A percentile compares a stretch with the other conserved stretches of the same genome.
These are phyloP conservation scores for Stichodactyla helianthus DNA, from an alignment of 64 coral and sea anemone species.

Conservation along the genomic window DNA sequence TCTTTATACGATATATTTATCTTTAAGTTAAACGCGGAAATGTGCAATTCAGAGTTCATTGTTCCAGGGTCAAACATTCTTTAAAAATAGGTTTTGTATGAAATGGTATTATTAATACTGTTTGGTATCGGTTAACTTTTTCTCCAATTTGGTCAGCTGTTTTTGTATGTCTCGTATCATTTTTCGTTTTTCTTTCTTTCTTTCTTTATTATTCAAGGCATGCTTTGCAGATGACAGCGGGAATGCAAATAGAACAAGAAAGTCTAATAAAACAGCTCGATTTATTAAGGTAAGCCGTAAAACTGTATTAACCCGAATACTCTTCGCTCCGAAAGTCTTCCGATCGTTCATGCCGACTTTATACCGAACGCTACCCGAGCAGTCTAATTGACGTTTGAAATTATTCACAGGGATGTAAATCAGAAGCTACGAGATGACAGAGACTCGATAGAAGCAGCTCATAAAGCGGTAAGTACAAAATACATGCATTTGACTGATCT, in stretches of 20 bases:
- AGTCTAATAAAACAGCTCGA: slow-evolving; percentile 95
- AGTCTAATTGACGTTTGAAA: neutral
- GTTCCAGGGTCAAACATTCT: too few species aligned
- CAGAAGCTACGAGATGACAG: slow-evolving; percentile 95
- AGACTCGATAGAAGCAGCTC: slow-evolving; percentile 89
- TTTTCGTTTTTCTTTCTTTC: too few species aligned
- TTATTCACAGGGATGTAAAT: slow-evolving; percentile 78
- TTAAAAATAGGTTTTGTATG: too few species aligned
- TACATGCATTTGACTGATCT: neutral
- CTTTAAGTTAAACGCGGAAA: too few species aligned
- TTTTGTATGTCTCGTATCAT: too few species aligned
- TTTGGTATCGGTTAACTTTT: too few species aligned
- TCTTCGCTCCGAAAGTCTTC: neutral
- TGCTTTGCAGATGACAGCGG: slow-evolving; percentile 74
- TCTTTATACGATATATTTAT: too few species aligned
- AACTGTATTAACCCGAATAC: neutral
- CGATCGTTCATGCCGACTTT: neutral
- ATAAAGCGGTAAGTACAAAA: slow-evolving; percentile 83
- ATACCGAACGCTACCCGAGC: neutral
- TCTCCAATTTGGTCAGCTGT: too few species aligned
- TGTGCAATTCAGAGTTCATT: too few species aligned
- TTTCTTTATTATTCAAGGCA: neutral
- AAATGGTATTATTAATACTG: too few species aligned
- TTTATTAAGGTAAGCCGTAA: slow-evolving; percentile 61
- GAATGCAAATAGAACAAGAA: slow-evolving; percentile 94